phyloP scores from a whole-genome alignment of 2,888 invertebrate genomes.

The Ectemnius continuus region DNA sequence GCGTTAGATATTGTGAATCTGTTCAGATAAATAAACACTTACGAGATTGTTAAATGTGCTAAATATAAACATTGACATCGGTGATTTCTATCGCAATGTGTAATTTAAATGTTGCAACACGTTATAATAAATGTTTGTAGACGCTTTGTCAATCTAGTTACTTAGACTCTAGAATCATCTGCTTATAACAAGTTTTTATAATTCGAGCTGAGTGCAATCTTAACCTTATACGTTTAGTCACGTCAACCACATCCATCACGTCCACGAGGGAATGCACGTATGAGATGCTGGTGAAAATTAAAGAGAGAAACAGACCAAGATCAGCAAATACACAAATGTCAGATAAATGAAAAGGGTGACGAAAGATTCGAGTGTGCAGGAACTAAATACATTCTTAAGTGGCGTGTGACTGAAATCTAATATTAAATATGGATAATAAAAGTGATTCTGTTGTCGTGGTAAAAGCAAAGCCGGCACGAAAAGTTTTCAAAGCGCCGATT shows the following conservation, averaged over 20 bases:
- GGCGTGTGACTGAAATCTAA: not conserved
- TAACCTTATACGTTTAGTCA: no score
- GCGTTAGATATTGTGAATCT: not conserved
- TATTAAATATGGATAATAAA: constrained; percentile 44
- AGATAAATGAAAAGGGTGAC: not conserved
- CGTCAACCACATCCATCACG: not conserved
- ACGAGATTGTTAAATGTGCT: no score
- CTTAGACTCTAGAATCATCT: no score
- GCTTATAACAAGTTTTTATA: no score
- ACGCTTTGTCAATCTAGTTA: no score
- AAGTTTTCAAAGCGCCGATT: constrained; percentile 87
- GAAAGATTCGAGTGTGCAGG: not conserved
- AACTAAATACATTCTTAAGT: not conserved
- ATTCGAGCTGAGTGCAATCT: no score
- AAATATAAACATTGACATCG: no score
- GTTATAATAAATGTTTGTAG: no score
- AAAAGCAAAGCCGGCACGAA: constrained; percentile 88
- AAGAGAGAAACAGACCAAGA: not conserved
- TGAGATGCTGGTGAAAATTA: not conserved
- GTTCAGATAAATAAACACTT: no score
- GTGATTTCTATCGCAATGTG: no score
- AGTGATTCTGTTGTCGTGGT: constrained; percentile 80
- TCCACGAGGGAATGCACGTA: not conserved
- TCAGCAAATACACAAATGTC: not conserved
- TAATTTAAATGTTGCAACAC: no score